Conservation (phyloP, 2,113 vertebrate species). For the Leiothrix lutea region DNA sequence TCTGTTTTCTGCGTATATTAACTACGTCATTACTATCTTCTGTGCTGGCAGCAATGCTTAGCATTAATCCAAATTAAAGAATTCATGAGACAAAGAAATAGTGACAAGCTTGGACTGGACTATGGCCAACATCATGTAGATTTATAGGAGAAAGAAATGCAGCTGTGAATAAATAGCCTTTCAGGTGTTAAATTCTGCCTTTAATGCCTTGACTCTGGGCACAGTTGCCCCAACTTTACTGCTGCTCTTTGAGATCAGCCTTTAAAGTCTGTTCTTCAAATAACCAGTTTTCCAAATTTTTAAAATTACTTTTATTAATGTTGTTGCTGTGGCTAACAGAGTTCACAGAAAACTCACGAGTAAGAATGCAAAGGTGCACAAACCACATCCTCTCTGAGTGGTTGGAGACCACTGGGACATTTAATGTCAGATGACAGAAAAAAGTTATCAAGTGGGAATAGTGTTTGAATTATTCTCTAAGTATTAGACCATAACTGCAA, state of each 20-base stretch:
- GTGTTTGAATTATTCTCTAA: fast-evolving
- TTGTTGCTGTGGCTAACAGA: not conserved
- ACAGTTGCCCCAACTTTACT: not conserved
- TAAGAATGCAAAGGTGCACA: not conserved
- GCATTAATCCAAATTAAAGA: constrained; percentile 9
- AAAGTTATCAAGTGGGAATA: not conserved
- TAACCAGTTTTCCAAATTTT: not conserved
- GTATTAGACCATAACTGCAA: not conserved
- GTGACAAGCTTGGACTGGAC: not conserved
- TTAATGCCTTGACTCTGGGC: not conserved
- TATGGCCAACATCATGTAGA: not conserved
- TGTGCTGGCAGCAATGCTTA: not conserved
- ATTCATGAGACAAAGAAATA: not conserved
- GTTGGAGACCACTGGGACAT: not conserved
- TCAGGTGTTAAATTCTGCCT: not conserved
- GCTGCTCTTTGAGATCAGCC: not conserved
- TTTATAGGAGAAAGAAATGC: not conserved
- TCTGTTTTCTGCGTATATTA: not conserved
- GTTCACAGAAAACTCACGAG: not conserved
- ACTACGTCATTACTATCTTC: not conserved
- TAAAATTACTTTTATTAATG: not conserved
- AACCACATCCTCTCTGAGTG: not conserved
- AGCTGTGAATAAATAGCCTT: not conserved
- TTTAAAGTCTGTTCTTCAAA: not conserved
- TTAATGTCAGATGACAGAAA: not conserved